Evolutionary conservation across 2,113 vertebrate genomes (phyloP).

Genomic region (Gymnobelideus leadbeateri): DNA sequence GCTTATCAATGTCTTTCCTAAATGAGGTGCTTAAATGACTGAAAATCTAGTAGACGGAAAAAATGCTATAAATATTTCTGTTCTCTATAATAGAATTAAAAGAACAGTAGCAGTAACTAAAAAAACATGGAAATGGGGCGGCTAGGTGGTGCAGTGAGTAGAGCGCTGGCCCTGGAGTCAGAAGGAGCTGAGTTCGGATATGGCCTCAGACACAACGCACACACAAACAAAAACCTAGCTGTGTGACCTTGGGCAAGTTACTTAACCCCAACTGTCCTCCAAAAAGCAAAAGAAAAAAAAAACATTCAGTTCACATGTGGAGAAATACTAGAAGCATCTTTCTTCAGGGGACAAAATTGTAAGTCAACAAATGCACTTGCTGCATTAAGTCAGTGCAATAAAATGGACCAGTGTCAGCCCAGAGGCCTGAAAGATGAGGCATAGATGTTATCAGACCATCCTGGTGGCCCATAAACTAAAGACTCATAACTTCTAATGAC

Average conservation of each 20-base stretch:
- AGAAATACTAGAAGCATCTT: slow-evolving; percentile 72
- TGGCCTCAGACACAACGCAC: too few relatives aligned
- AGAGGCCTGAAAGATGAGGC: slow-evolving; percentile 43
- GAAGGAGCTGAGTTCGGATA: too few relatives aligned
- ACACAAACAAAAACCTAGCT: too few relatives aligned
- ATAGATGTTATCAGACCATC: background rate
- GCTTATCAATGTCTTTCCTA: slow-evolving; percentile 64
- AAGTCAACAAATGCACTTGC: slow-evolving; percentile 60
- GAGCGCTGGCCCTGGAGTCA: too few relatives aligned
- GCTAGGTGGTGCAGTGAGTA: too few relatives aligned
- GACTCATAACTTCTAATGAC: background rate
- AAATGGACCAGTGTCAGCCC: slow-evolving; percentile 57
- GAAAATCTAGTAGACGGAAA: slow-evolving; percentile 45
- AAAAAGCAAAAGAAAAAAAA: too few relatives aligned
- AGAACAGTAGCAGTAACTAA: slow-evolving; percentile 70
- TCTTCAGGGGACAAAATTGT: slow-evolving; percentile 65
- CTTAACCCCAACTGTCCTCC: too few relatives aligned
- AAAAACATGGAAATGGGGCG: slow-evolving; percentile 64
- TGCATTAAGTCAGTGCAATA: slow-evolving; percentile 66
- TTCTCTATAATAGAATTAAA: slow-evolving; percentile 55
- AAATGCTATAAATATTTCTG: slow-evolving; percentile 57
- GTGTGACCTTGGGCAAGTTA: too few relatives aligned
- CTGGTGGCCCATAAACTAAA: background rate
- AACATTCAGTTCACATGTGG: slow-evolving; percentile 56
- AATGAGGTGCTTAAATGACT: slow-evolving; percentile 58